phyloP scores from a whole-genome alignment of 2,888 invertebrate species.

The Erynnis tages region DNA sequence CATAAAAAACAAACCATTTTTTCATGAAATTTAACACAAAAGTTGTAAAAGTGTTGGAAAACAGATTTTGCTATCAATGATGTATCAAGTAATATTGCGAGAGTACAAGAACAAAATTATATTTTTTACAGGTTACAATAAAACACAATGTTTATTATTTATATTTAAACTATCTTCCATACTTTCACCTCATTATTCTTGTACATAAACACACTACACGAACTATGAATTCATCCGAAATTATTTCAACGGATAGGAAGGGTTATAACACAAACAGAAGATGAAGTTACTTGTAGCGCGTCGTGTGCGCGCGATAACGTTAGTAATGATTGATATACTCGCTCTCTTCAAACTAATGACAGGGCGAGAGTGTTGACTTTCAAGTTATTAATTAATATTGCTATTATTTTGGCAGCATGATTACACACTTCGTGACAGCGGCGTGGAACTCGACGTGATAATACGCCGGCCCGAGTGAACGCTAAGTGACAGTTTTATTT shows the following conservation, averaged over 20 bases:
- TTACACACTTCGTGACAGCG: constrained; percentile 46
- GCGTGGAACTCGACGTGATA: constrained; percentile 2
- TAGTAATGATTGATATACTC: constrained; percentile 78
- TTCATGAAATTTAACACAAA: too few relatives aligned
- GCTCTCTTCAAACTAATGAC: constrained; percentile 74
- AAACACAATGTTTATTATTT: not conserved
- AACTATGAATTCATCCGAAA: constrained; percentile 4
- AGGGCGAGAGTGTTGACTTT: constrained; percentile 77
- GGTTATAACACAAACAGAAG: constrained; percentile 40
- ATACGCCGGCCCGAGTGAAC: too few relatives aligned
- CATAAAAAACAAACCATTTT: too few relatives aligned
- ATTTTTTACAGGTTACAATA: not conserved
- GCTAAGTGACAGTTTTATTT: too few relatives aligned
- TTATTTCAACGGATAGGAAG: not conserved
- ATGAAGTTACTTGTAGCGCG: constrained; percentile 57
- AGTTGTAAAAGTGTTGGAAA: too few relatives aligned
- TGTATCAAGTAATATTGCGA: too few relatives aligned
- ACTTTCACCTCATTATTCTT: not conserved
- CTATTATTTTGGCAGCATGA: constrained; percentile 67
- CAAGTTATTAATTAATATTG: constrained; percentile 78
- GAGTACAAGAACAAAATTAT: not conserved
- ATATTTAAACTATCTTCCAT: not conserved
- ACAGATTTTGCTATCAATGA: too few relatives aligned
- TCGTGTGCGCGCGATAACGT: constrained; percentile 70
- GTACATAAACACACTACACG: not conserved